A percentile compares a stretch with the other conserved stretches of the same genome.
Conservation (phyloP, 2,888 invertebrate genomes). For the Scaptomyza polygonia region DNA sequence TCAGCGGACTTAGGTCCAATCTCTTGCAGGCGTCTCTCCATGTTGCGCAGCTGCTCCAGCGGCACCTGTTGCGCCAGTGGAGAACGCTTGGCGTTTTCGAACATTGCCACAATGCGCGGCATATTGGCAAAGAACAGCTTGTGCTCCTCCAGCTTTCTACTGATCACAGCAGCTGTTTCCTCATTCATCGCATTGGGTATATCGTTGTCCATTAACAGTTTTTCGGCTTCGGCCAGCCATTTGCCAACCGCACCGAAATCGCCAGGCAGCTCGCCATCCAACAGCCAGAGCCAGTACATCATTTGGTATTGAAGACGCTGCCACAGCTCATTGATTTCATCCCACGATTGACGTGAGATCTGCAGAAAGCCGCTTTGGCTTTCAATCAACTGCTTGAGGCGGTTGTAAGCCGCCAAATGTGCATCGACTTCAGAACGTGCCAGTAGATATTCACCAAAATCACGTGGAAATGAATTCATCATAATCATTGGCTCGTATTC, state of each 20-base stretch:
- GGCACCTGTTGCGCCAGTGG: constrained; percentile 90
- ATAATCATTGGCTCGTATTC: constrained; percentile 91
- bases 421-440: constrained; percentile 92
- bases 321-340: constrained; percentile 92
- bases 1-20: constrained; percentile 91
- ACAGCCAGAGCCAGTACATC: constrained; percentile 94
- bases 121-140: constrained; percentile 94
- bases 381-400: constrained; percentile 91
- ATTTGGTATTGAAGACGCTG: constrained; percentile 91
- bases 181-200: constrained; percentile 94
- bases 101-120: constrained; percentile 90
- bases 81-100: constrained; percentile 89
- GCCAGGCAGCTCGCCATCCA: constrained; percentile 94
- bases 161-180: constrained; percentile 94
- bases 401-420: constrained; percentile 89
- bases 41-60: constrained; percentile 91
- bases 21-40: constrained; percentile 91
- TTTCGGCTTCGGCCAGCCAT: constrained; percentile 95
- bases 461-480: constrained; percentile 89
- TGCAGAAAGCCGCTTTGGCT: constrained; percentile 91
- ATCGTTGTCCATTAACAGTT: constrained; percentile 90
- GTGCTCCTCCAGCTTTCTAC: constrained; percentile 94
- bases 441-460: constrained; percentile 92
- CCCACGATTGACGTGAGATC: constrained; percentile 94
- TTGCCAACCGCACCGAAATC: constrained; percentile 94